These are phyloP conservation scores for Cryptotis parvus DNA, from an alignment of 2,113 vertebrate genomes.

Conservation along the genomic window DNA sequence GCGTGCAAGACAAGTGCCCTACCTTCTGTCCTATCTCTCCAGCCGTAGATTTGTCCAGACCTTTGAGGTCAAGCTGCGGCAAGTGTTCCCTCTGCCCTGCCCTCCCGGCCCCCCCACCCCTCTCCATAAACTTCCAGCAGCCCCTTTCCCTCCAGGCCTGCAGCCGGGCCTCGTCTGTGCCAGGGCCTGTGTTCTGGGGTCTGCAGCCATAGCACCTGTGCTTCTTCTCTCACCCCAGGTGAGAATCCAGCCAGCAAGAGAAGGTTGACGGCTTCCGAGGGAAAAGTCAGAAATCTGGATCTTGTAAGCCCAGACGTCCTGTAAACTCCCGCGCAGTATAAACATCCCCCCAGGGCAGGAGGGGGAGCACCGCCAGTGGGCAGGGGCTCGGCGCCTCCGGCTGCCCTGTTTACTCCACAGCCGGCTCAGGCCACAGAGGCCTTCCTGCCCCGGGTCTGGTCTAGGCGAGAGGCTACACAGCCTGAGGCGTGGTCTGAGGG, in stretches of 20 bases:
- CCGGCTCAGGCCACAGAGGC: not conserved
- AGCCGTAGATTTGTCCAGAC: not conserved
- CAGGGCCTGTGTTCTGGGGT: not conserved
- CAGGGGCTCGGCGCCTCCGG: slow-evolving; percentile 41
- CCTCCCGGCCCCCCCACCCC: not conserved
- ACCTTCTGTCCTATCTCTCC: no score
- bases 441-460: slow-evolving; percentile 45
- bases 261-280: slow-evolving; percentile 69
- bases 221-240: slow-evolving; percentile 62
- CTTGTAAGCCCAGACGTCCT: slow-evolving; percentile 83
- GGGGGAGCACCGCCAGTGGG: slow-evolving; percentile 64
- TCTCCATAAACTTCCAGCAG: not conserved
- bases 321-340: slow-evolving; percentile 81
- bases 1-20: no score
- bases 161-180: not conserved
- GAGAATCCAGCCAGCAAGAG: slow-evolving; percentile 72
- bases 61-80: slow-evolving; percentile 7
- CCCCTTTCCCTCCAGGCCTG: no score
- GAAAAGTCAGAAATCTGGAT: slow-evolving; percentile 82
- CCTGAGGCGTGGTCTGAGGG: not conserved
- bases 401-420: slow-evolving; percentile 73
- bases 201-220: not conserved
- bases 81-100: not conserved
- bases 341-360: slow-evolving; percentile 79
- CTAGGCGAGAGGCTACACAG: not conserved